Evolutionary conservation across 2,797 vertebrate genomes (phyloP), one percentile per base, ranked within the genome.

Genomic region (Sebastes iracundus): DNA sequence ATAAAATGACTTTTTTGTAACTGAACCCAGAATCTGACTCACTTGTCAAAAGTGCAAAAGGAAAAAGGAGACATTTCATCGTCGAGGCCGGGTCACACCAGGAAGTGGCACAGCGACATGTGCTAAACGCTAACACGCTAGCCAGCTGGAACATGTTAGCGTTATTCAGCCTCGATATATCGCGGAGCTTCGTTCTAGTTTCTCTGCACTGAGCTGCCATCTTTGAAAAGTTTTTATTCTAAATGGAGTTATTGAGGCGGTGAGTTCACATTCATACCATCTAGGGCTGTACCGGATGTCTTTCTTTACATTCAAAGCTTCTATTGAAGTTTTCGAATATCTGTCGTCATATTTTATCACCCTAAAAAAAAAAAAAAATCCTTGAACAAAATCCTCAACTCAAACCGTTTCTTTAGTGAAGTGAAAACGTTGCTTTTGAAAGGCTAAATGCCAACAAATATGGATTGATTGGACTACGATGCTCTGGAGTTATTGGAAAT

Each of bases 41-140:
- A 70, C 64, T 62, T 52, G 20, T 79, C 64, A 75, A 89, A 92
- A 87, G 88, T 87, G 86, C 84, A 82, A 85, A 85, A 89, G 11
- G 33, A 77, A 86, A 69, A 75, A 66, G 16, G 61, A 72, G 35
- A 81, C 42, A 1, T 64, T 66, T 83, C 2, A 79, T 75, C 0
- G 14, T 9, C 4, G 28, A 73, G 80, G 74, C 67, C 46, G 11
- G 80, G 58, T 77, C 90, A 81, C 87, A 95, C 89, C 90, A 83
- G 64, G 16, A 11, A 53, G 46, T 6, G 11, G 6, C 25, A 30
- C 46, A 3, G 70, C 20, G 7, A 53, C 14, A 13, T 27, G 32
- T 4, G 16, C 38, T 42, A 16, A 16, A 42, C 8, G 7, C 46
- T 20, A 61, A 35, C 38, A 16, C 20, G 42, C 53, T 53, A 59